These are phyloP conservation scores for Halichoeres trimaculatus DNA, from an alignment of 2,113 vertebrate genomes.

Conservation along the genomic window DNA sequence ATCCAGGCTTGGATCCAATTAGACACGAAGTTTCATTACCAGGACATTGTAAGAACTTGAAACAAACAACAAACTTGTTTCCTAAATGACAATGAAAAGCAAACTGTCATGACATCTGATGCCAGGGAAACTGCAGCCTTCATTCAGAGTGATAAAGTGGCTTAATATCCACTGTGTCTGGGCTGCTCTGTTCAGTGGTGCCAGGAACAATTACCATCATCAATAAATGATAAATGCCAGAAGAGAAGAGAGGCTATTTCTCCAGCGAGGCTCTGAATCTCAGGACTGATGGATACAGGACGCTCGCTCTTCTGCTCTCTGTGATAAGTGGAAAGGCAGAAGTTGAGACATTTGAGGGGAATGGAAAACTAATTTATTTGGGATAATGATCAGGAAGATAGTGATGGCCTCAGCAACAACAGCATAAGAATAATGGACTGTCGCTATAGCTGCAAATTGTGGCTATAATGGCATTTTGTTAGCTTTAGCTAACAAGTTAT, in stretches of 20 bases:
- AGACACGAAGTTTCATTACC: constrained; percentile 39
- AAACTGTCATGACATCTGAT: constrained; percentile 42
- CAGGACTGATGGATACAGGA: constrained; percentile 49
- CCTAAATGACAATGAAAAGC: constrained; percentile 49
- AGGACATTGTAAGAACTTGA: constrained; percentile 5
- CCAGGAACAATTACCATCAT: constrained; percentile 74
- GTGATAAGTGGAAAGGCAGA: constrained; percentile 45
- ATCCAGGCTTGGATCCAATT: constrained; percentile 20
- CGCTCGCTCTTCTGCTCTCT: constrained; percentile 33
- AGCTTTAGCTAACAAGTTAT: constrained; percentile 1
- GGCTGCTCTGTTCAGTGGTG: constrained; percentile 62
- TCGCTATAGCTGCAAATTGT: constrained; percentile 5
- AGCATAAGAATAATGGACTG: constrained; percentile 28
- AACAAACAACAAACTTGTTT: constrained; percentile 11
- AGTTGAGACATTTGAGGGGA: constrained; percentile 21
- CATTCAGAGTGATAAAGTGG: constrained; percentile 71
- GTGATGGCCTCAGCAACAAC: constrained; percentile 3
- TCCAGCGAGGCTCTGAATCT: constrained; percentile 51
- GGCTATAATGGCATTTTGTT: not conserved
- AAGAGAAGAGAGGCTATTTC: constrained; percentile 56
- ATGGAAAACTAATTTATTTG: constrained; percentile 55
- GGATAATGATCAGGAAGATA: constrained; percentile 38
- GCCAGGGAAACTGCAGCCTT: constrained; percentile 39
- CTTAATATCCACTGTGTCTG: constrained; percentile 74
- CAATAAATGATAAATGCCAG: constrained; percentile 75